Evolutionary conservation across 2,113 vertebrate genomes (phyloP), one percentile per base, ranked within the genome.

Genomic region (Colius striatus): DNA sequence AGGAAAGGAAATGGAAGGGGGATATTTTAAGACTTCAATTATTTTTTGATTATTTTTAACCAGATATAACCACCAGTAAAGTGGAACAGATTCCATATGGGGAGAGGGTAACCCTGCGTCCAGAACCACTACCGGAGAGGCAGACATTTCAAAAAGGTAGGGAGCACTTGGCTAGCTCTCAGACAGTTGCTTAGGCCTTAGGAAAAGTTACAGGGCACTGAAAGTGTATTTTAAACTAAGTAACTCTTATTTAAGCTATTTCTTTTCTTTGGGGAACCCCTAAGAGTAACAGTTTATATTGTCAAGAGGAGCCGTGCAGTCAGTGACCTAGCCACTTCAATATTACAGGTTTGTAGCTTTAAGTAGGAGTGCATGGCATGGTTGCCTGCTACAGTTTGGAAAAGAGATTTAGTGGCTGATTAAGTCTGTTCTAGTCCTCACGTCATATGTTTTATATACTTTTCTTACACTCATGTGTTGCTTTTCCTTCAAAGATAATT

Each of bases 31-130:
- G 48, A 63, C 18, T 17, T 88, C 84, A 48, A 68, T 71, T 73
- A 8, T 76, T 73, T 94, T 94, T 84, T 79, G 13, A 22, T 67
- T 74, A 50, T 95, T 97, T 87, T 91, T 96, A 87, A 90, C 41
- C 88, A 98, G 98, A 98, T 96, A 97, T 98, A 93, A 97, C 97
- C 38, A 97, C 96, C 84, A 98, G 97, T 97, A 99, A 99, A 68
- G 98, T 99, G 94, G 99, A 99, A 93, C 98, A 99, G 85, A 99
- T 99, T 67, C 98, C 99, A 11, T 99, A 99, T 77, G 99, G 99
- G 41, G 99, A 99, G 94, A 98, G 99, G 94, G 98, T 99, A 76
- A 97, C 99, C n/a, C 96, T 99, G 38, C 98, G 99, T 89, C 99
- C 99, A 45, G 99, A 99, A 60, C 99, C 99, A 57, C 21, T 98